These are phyloP conservation scores for Strigops habroptila DNA, from an alignment of 2,113 vertebrate species.

Conservation along the genomic window DNA sequence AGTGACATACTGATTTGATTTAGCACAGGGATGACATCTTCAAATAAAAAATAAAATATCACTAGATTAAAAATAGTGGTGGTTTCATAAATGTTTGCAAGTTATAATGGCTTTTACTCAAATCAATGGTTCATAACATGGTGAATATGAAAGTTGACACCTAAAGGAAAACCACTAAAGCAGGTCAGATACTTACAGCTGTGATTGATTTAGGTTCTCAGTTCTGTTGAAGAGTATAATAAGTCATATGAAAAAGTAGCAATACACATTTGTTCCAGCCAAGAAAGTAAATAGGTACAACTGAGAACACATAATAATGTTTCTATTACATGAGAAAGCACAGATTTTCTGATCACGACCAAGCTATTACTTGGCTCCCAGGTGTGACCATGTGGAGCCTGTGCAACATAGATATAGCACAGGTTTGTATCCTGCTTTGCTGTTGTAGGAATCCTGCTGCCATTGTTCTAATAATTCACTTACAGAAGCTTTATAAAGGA, in stretches of 20 bases:
- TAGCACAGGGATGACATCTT: neutral
- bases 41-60: neutral
- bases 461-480: neutral
- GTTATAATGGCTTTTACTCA: neutral
- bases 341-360: neutral
- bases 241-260: neutral
- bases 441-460: neutral
- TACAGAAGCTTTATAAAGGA: neutral
- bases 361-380: neutral
- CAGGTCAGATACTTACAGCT: neutral
- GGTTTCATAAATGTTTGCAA: neutral
- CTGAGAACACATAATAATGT: neutral
- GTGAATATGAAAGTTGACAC: neutral
- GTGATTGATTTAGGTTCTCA: neutral
- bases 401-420: neutral
- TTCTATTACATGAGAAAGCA: neutral
- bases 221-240: neutral
- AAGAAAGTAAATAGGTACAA: neutral
- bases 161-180: neutral
- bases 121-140: neutral
- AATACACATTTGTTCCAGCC: neutral
- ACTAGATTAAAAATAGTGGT: fast-evolving
- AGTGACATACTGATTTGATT: neutral
- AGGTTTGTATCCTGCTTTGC: neutral
- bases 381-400: neutral